Conservation (phyloP, 2,888 invertebrate species). For the Meteorus cinctellus region DNA sequence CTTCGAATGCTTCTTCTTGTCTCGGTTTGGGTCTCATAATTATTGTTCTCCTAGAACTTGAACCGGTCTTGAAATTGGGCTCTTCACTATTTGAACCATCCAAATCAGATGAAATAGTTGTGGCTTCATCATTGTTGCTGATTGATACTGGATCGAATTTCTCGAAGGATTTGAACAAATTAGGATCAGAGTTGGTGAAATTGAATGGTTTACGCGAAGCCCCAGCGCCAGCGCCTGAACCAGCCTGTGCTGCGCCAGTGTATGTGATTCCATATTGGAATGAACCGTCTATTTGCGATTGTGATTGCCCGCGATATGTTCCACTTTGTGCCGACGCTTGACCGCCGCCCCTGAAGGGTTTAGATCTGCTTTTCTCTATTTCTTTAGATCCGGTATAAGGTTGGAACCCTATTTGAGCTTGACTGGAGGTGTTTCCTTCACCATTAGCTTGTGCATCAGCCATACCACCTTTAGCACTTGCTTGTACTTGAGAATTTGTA, state of each 20-base stretch:
- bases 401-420: constrained; percentile 90
- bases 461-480: constrained; percentile 87
- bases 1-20: constrained; percentile 35
- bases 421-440: constrained; percentile 88
- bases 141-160: constrained; percentile 49
- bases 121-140: background rate
- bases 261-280: constrained; percentile 86
- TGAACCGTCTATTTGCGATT: constrained; percentile 87
- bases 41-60: constrained; percentile 56
- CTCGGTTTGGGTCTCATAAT: constrained; percentile 41
- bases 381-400: constrained; percentile 79
- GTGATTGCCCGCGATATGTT: constrained; percentile 84
- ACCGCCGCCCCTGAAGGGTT: constrained; percentile 84
- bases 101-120: constrained; percentile 14
- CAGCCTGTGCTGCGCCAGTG: constrained; percentile 88
- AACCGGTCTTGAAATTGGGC: constrained; percentile 52
- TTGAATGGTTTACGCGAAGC: constrained; percentile 68
- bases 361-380: constrained; percentile 74
- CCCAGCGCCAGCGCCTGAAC: constrained; percentile 78
- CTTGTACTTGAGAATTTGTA: constrained; percentile 87
- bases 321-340: constrained; percentile 87
- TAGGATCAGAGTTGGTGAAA: constrained; percentile 59
- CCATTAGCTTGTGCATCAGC: constrained; percentile 91
- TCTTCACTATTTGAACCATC: background rate
- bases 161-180: constrained; percentile 63